phyloP scores from a whole-genome alignment of 2,113 vertebrate genomes.

The Cyprinodon brontotheroides region DNA sequence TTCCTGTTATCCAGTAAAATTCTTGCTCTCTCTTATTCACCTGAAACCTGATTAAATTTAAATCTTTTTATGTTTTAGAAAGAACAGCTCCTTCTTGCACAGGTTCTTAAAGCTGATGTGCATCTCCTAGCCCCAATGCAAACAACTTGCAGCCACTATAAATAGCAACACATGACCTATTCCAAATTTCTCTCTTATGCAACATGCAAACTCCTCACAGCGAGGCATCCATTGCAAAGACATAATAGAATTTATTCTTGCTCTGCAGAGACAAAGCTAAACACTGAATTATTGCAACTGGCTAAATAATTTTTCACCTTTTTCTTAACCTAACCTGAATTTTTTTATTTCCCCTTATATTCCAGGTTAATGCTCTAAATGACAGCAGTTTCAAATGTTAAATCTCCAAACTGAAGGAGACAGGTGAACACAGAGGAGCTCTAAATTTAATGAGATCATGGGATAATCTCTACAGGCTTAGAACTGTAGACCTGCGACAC shows the following conservation, averaged over 20 bases:
- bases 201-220: too few species aligned
- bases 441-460: conserved; percentile 46
- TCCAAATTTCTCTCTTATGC: too few species aligned
- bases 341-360: not conserved
- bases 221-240: too few species aligned
- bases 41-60: not conserved
- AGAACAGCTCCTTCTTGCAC: too few species aligned
- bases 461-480: conserved; percentile 34
- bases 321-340: not conserved
- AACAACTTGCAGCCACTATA: too few species aligned
- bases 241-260: too few species aligned
- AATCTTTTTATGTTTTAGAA: too few species aligned
- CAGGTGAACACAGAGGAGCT: conserved; percentile 5
- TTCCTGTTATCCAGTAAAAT: not conserved
- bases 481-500: not conserved
- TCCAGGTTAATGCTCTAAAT: not conserved
- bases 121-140: too few species aligned
- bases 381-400: not conserved
- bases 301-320: not conserved
- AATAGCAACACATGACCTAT: too few species aligned
- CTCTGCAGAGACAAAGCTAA: not conserved
- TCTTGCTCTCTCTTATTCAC: not conserved
- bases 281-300: not conserved
- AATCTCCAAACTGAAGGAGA: not conserved
- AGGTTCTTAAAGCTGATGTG: too few species aligned